Percentiles rank a stretch among this genome's conserved stretches.
These are phyloP conservation scores for Megamerina dolium DNA, from an alignment of 2,888 invertebrate species.

Conservation along the genomic window DNA sequence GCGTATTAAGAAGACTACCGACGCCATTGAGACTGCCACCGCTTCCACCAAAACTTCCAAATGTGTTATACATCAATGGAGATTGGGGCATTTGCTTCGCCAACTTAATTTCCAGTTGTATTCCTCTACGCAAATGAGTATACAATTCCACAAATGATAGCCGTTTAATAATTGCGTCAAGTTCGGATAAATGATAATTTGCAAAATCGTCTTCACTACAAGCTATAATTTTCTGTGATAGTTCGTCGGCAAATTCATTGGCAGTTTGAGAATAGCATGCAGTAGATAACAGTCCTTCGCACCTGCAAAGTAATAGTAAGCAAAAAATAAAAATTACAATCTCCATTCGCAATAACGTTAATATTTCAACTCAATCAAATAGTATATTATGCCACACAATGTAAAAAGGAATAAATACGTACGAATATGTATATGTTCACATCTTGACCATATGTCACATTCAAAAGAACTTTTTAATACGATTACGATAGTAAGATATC, in stretches of 20 bases:
- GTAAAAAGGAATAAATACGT: too few relatives aligned
- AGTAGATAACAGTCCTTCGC: too few relatives aligned
- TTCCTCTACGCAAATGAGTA: slow-evolving; percentile 39
- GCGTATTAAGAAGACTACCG: slow-evolving; percentile 2
- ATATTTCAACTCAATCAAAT: too few relatives aligned
- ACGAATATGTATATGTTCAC: too few relatives aligned
- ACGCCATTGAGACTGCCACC: background rate
- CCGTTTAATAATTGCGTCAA: slow-evolving; percentile 36
- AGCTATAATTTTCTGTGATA: slow-evolving; percentile 38
- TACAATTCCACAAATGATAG: slow-evolving; percentile 40
- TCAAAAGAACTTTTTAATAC: too few relatives aligned
- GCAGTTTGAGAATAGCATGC: too few relatives aligned
- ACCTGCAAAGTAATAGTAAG: too few relatives aligned
- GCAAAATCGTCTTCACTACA: slow-evolving; percentile 32
- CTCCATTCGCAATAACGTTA: too few relatives aligned
- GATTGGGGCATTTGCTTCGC: slow-evolving; percentile 37
- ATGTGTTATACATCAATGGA: slow-evolving; percentile 30
- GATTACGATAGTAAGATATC: too few relatives aligned
- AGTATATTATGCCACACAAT: too few relatives aligned
- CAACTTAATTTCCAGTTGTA: slow-evolving; percentile 43
- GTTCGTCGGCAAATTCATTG: slow-evolving; percentile 39
- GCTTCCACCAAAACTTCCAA: background rate
- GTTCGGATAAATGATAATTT: slow-evolving; percentile 38
- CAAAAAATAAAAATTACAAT: too few relatives aligned
- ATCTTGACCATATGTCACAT: too few relatives aligned